Base-by-base conservation (phyloP, 2,888 invertebrate genomes). In the Poecilus cupreus region DNA sequence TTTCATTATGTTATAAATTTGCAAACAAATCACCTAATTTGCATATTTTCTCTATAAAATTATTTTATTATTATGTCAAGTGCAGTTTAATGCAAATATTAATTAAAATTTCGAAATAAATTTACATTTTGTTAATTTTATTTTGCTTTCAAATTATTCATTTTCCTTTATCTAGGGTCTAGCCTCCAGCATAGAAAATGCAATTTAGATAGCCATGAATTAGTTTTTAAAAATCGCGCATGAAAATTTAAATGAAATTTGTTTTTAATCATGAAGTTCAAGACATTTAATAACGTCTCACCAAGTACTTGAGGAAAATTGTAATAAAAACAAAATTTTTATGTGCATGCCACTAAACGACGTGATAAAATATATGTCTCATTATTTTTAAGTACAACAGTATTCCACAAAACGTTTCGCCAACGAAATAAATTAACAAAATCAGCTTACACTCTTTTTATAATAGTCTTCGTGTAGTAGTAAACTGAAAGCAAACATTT, bases 401-500 rank as follows among this genome's bases (percentile, higher is more conserved):
- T 72, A 72, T 72, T 24, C 43, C 22, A 24, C 46, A 46, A 20
- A 22, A 20, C 20, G 46, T 43, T 72, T 10, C 8, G 22, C 18
- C 13, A 16, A 26, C 24, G 26, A 75, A 75, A 75, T 75, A 75
- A 51, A 75, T 51, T 72, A 75, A 51, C 18, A 75, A 75, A 75
- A 75, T 18, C 75, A 72, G 72, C 72, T 72, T 72, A 72, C n/a
- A 72, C 13, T 20, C 72, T 72, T 72, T 72, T 72, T 72, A 70
- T 39, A 46, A 46, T 46, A 72, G 46, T 46, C 5, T 68, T 43
- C 43, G 11, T 26, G 49, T 46, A 22, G 46, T 13, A 26, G 49
- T 51, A 60, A 77, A 39, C 77, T 77, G 26, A 77, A 77, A 77
- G 39, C 60, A 77, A 77, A 64, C 77, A 77, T 39, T 60, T 22